Percentiles rank a stretch among this genome's conserved stretches.
Evolutionary conservation across 2,888 invertebrate species (phyloP).

Genomic region (Temnothorax unifasciatus): DNA sequence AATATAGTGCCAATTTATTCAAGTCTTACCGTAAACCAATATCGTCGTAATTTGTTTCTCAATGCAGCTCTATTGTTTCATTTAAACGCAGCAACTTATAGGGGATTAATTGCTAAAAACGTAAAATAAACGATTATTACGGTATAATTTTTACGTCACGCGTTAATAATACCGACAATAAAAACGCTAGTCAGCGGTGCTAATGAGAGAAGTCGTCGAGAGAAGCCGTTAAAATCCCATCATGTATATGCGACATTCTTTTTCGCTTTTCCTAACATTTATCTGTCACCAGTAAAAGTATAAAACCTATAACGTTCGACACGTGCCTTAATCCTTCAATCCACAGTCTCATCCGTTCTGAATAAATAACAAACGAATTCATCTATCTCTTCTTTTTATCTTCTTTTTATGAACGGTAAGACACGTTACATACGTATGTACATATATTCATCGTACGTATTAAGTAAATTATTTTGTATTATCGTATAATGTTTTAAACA

Average conservation of each 20-base stretch:
- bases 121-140: constrained; percentile 14
- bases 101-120: constrained; percentile 12
- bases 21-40: constrained; percentile 7
- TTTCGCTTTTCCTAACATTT: constrained; percentile 66
- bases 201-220: constrained; percentile 53
- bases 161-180: constrained; percentile 44
- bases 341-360: background rate
- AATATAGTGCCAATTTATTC: constrained; percentile 17
- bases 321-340: constrained; percentile 9
- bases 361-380: background rate
- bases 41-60: background rate
- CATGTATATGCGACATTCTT: constrained; percentile 63
- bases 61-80: background rate
- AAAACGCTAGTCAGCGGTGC: constrained; percentile 45
- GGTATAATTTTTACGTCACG: constrained; percentile 58
- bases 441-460: background rate
- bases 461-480: background rate
- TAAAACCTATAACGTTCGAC: constrained; percentile 9
- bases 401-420: background rate
- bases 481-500: background rate
- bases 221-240: constrained; percentile 72
- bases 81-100: constrained; percentile 22
- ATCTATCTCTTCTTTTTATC: background rate
- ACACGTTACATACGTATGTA: too few species aligned
- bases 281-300: constrained; percentile 56